A percentile compares a stretch with the other conserved stretches of the same genome.
Evolutionary conservation across 2,888 invertebrate genomes (phyloP).

Genomic region (Troides aeacus): DNA sequence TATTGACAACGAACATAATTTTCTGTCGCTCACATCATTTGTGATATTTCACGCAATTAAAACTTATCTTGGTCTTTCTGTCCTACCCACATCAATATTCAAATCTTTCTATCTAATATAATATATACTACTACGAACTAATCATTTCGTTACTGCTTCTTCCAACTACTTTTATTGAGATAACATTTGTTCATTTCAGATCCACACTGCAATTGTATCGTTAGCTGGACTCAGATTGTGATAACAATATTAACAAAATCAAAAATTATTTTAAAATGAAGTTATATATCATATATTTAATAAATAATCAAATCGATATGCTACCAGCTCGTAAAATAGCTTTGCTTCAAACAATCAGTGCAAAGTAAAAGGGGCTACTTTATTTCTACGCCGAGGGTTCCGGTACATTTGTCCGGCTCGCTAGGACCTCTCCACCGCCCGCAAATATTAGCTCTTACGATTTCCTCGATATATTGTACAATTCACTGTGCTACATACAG

Average conservation of each 20-base stretch:
- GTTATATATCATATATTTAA: not conserved
- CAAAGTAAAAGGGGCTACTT: constrained; percentile 17
- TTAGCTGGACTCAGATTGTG: too few relatives aligned
- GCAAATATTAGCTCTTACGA: constrained; percentile 60
- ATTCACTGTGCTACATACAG: not conserved
- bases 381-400: constrained; percentile 45
- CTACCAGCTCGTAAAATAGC: not conserved
- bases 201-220: too few relatives aligned
- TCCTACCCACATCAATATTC: too few relatives aligned
- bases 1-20: not conserved
- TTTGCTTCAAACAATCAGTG: constrained; percentile 6
- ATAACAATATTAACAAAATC: too few relatives aligned
- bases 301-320: not conserved
- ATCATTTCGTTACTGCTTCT: too few relatives aligned
- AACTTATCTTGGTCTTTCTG: too few relatives aligned
- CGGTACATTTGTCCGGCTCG: constrained; percentile 46
- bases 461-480: constrained; percentile 25
- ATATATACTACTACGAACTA: too few relatives aligned
- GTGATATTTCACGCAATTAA: too few relatives aligned
- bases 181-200: too few relatives aligned
- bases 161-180: too few relatives aligned
- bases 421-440: constrained; percentile 41
- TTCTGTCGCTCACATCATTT: not conserved
- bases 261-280: too few relatives aligned
- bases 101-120: too few relatives aligned